phyloP scores from a whole-genome alignment of 2,797 vertebrate genomes.

The Anguilla megastoma region DNA sequence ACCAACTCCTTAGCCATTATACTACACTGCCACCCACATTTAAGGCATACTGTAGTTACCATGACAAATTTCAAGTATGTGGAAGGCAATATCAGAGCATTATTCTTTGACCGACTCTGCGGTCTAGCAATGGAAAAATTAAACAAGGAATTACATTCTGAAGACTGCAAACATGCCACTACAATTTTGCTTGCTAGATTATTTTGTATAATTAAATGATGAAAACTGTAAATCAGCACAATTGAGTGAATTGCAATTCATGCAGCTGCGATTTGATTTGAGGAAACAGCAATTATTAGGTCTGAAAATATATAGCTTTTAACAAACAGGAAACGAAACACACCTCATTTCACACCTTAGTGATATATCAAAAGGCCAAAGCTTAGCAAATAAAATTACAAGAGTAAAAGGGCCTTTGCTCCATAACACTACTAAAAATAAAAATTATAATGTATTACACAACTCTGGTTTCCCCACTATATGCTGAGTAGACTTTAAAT shows the following conservation, averaged over 20 bases:
- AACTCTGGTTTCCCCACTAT: neutral
- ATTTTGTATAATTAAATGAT: neutral
- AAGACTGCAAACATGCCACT: neutral
- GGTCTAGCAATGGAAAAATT: neutral
- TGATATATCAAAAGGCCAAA: neutral
- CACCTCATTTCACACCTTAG: conserved; percentile 1
- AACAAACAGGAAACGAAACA: neutral
- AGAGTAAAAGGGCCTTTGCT: neutral
- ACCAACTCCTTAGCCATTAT: too few species aligned
- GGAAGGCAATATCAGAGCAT: neutral
- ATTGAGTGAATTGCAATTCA: neutral
- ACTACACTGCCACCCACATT: neutral
- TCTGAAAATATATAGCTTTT: neutral
- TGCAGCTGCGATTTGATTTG: neutral
- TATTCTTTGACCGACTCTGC: neutral
- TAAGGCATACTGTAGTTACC: neutral
- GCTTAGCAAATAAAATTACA: neutral
- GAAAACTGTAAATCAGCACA: neutral
- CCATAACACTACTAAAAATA: neutral
- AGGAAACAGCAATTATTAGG: neutral
- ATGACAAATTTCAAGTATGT: neutral
- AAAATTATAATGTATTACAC: neutral
- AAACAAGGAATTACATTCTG: neutral
- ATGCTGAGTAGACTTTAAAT: neutral
- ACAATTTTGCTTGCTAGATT: neutral